Conservation (phyloP, 2,113 vertebrate genomes). For the Pangasianodon hypophthalmus region DNA sequence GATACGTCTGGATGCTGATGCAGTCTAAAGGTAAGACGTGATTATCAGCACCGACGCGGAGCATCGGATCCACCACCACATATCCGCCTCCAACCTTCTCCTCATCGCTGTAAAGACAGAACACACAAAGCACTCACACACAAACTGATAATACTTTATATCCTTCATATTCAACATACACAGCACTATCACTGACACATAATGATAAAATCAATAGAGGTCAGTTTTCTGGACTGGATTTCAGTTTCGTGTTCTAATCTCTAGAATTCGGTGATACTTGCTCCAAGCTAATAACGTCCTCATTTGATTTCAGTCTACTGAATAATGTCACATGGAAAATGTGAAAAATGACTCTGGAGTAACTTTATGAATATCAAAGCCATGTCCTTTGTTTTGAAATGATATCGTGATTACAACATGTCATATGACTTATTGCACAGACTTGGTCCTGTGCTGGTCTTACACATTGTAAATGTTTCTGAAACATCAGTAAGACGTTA, state of each 20-base stretch:
- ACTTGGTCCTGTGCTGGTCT: neutral
- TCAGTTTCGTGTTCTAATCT: neutral
- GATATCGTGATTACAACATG: neutral
- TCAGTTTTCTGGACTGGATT: neutral
- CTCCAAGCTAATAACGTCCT: neutral
- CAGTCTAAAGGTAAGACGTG: conserved; percentile 81
- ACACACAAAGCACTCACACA: neutral
- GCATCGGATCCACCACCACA: conserved; percentile 86
- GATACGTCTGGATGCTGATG: conserved; percentile 84
- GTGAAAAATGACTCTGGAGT: neutral
- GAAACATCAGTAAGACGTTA: neutral
- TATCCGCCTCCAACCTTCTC: conserved; percentile 81
- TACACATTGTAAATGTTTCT: neutral
- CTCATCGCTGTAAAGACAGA: conserved; percentile 69
- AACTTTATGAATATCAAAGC: neutral
- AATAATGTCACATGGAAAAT: neutral
- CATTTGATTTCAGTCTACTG: neutral
- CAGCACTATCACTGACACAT: neutral
- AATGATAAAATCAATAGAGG: neutral
- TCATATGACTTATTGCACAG: neutral
- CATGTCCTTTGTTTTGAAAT: neutral
- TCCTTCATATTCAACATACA: neutral
- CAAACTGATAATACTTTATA: neutral
- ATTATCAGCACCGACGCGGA: conserved; percentile 79
- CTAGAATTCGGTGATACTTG: neutral